A percentile compares a stretch with the other conserved stretches of the same genome.
Conservation (phyloP, 1,140 invertebrate species). For the Holcopasites calliopsidis region DNA sequence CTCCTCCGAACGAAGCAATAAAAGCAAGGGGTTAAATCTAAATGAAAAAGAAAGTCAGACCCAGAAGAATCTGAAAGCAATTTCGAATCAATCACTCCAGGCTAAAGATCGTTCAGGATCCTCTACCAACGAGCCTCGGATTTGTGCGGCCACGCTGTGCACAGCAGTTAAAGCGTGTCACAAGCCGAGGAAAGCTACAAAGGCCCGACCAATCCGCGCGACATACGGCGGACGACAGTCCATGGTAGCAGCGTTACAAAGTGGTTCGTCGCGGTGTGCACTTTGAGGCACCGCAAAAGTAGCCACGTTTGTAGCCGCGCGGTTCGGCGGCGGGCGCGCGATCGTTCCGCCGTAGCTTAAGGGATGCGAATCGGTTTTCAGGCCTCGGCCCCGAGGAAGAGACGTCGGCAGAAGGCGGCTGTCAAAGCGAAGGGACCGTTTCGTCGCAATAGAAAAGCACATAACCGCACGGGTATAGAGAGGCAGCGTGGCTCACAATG, state of each 20-base stretch:
- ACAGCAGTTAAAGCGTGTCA: slow-evolving; percentile 7
- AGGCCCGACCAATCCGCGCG: background rate
- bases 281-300: slow-evolving; percentile 39
- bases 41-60: too few species aligned
- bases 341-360: slow-evolving; percentile 3
- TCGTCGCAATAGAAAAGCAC: slow-evolving; percentile 66
- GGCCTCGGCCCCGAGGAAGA: slow-evolving; percentile 30
- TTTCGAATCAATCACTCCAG: too few species aligned
- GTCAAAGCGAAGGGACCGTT: slow-evolving; percentile 59
- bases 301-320: slow-evolving; percentile 21
- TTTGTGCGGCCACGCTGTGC: too few species aligned
- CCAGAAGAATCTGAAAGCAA: too few species aligned
- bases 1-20: too few species aligned
- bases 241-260: slow-evolving; percentile 18
- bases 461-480: slow-evolving; percentile 59
- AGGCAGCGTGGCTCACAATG: slow-evolving; percentile 60
- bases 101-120: too few species aligned
- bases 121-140: too few species aligned
- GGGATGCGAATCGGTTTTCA: slow-evolving; percentile 54
- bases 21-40: too few species aligned
- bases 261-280: slow-evolving; percentile 32
- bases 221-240: background rate
- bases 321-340: slow-evolving; percentile 4
- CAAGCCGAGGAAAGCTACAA: slow-evolving; percentile 5
- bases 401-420: slow-evolving; percentile 50